Conservation (phyloP, 2,888 invertebrate genomes). For the Prenolepis imparis region DNA sequence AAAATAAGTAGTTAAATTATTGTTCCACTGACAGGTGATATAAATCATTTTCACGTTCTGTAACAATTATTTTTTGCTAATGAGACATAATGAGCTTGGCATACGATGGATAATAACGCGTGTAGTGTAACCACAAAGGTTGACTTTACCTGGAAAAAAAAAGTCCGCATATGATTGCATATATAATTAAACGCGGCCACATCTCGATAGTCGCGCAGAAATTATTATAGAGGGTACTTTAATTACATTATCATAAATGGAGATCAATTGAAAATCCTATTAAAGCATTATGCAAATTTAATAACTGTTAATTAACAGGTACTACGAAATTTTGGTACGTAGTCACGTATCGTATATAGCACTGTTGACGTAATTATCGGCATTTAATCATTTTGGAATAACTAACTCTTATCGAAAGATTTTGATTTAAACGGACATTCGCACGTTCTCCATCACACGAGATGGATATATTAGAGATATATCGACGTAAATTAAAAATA, state of each 20-base stretch:
- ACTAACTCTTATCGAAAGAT: not conserved
- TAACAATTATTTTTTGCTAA: not conserved
- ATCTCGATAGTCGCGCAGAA: conserved; percentile 22
- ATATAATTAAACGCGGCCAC: conserved; percentile 31
- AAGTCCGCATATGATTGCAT: conserved; percentile 17
- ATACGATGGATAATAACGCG: not conserved
- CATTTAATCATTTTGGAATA: conserved; percentile 10
- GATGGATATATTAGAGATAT: not conserved
- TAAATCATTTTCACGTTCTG: not conserved
- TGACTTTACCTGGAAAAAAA: conserved; percentile 15
- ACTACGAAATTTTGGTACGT: conserved; percentile 4
- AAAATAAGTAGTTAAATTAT: not conserved
- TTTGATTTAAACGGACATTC: not conserved
- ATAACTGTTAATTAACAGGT: conserved; percentile 51
- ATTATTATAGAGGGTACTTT: conserved; percentile 39
- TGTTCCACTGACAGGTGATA: not conserved
- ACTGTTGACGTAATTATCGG: not conserved
- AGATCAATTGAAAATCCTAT: conserved; percentile 54
- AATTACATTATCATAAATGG: conserved; percentile 47
- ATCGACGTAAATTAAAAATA: conserved; percentile 28
- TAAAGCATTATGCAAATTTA: conserved; percentile 51
- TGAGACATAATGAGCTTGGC: not conserved
- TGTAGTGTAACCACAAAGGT: not conserved
- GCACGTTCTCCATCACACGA: not conserved
- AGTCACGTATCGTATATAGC: not conserved